Conservation (phyloP, 2,113 vertebrate species). For the Hyaena hyaena region DNA sequence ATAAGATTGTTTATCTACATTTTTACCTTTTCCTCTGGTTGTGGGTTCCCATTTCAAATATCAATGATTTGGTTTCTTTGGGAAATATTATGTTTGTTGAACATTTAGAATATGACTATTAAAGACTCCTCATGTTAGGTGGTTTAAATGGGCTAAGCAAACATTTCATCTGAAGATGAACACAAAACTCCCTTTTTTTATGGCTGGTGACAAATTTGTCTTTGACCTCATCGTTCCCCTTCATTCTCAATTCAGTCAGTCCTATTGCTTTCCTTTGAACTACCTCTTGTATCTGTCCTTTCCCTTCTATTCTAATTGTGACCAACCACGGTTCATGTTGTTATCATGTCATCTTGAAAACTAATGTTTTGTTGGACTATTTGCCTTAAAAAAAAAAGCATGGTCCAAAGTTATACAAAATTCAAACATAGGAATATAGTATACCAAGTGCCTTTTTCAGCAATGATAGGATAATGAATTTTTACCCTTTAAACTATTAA, state of each 20-base stretch:
- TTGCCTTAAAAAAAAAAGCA: background rate
- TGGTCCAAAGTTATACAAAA: constrained; percentile 4
- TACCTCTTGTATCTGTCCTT: background rate
- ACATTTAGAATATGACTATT: background rate
- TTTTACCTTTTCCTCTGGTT: constrained; percentile 21
- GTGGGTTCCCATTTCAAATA: background rate
- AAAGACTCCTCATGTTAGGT: background rate
- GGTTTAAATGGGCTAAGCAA: background rate
- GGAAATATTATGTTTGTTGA: constrained; percentile 34
- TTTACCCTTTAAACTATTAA: constrained; percentile 16
- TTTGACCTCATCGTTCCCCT: background rate
- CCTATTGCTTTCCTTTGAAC: constrained; percentile 25
- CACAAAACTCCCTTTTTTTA: background rate
- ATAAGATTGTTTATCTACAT: background rate
- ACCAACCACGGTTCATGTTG: background rate
- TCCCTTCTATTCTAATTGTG: background rate
- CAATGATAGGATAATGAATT: constrained; percentile 25
- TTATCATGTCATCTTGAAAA: background rate
- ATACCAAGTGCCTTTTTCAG: constrained; percentile 33
- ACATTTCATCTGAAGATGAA: constrained; percentile 15
- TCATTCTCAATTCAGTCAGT: background rate
- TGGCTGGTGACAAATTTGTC: background rate
- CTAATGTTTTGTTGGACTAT: background rate
- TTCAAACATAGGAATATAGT: background rate
- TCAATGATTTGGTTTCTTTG: background rate